phyloP scores from a whole-genome alignment of 2,888 invertebrate genomes.

The Folsomia manolachei region DNA sequence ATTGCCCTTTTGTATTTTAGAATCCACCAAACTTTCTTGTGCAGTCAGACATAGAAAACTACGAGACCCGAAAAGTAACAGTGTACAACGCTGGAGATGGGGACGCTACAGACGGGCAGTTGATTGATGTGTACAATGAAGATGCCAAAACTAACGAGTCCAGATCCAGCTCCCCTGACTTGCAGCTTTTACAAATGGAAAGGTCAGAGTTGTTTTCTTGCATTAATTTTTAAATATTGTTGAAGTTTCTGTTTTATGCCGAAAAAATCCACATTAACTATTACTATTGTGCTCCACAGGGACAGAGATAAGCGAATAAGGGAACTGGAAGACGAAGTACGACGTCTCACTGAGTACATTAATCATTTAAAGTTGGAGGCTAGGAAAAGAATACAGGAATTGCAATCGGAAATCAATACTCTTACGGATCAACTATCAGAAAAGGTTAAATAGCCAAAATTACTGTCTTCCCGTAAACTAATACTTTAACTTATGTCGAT shows the following conservation, averaged over 20 bases:
- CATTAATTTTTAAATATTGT: no score
- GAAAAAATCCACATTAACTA: no score
- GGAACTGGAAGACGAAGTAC: slow-evolving; percentile 73
- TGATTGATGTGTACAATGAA: not conserved
- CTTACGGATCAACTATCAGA: slow-evolving; percentile 60
- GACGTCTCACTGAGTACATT: slow-evolving; percentile 63
- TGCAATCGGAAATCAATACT: slow-evolving; percentile 57
- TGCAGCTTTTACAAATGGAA: slow-evolving; percentile 39
- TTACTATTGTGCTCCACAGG: no score
- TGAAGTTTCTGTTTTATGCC: no score
- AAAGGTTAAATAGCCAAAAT: slow-evolving; percentile 53
- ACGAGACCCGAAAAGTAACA: slow-evolving; percentile 88
- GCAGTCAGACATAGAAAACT: slow-evolving; percentile 86
- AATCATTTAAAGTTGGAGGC: slow-evolving; percentile 59
- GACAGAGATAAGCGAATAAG: slow-evolving; percentile 68
- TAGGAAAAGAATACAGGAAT: slow-evolving; percentile 57
- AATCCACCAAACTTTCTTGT: slow-evolving; percentile 92
- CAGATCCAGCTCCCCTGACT: slow-evolving; percentile 46
- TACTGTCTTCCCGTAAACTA: not conserved
- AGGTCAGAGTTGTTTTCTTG: slow-evolving; percentile 27
- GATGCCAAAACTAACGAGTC: slow-evolving; percentile 54
- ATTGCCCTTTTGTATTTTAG: slow-evolving; percentile 52
- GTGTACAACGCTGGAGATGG: slow-evolving; percentile 63
- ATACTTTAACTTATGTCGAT: not conserved
- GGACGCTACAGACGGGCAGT: slow-evolving; percentile 51